Base-by-base conservation (phyloP, 1,140 invertebrate genomes). In the Polypedilum vanderplanki region DNA sequence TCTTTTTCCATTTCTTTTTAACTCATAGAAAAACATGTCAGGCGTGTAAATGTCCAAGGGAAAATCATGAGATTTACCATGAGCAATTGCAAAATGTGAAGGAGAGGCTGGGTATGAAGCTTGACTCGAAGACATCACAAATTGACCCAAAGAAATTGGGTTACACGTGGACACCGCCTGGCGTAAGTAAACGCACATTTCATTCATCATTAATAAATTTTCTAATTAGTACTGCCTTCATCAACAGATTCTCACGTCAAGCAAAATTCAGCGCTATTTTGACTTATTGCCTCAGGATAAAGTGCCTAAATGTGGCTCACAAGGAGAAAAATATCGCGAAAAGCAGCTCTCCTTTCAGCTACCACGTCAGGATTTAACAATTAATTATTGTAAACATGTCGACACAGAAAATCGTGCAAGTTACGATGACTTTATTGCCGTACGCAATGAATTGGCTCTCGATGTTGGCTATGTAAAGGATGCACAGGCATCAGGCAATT, bases 281-380 rank as follows among this genome's bases (percentile, higher is more conserved):
- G 87, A 88, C 74, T 87, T 88, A 83, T 81, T 94, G 79, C 92
- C 92, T 20, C 85, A 89, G 76, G 88, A 91, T 78, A 90, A 92
- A 81, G 90, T 94, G 74, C 93, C 93, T 17, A 86, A 88, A 77
- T 80, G 92, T 75, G 91, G 90, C 67, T 89, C 89, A 22, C 85
- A 89, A 67, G 93, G 95, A 40, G 91, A 96, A 83, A 86, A 91
- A 80, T 86, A 90, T 82, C 81, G 95, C 77, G 88, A 93, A 80
- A 88, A 91, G 77, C 93, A 96, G 83, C 84, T 99, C 76, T 91
- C 95, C 75, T 86, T 88, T 74, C 96, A 98, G 84, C 85, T 98
- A 78, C 96, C 96, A 15, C 95, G 94, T 83, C 96, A 98, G 85
- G 97, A 99, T 82, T 86, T 98, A 57, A 92, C 94, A 15, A 84